A percentile compares a stretch with the other conserved stretches of the same genome.
phyloP scores from a whole-genome alignment of 2,113 vertebrate species.

The Pelecanus crispus region DNA sequence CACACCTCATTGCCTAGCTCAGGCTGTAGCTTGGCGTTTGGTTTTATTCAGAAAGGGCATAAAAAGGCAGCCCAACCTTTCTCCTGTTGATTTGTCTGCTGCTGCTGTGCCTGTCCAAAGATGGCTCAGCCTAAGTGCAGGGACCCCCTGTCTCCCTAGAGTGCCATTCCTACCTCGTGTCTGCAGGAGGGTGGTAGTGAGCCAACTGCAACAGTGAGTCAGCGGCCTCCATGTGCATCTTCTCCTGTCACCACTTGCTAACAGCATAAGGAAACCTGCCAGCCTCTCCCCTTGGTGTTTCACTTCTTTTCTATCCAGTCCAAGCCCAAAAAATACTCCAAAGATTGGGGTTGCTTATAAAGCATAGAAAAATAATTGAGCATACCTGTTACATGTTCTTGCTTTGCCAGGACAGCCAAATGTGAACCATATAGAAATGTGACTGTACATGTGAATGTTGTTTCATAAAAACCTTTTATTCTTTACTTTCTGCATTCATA shows the following conservation, averaged over 20 bases:
- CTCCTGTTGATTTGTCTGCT: neutral
- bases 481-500: neutral
- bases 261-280: neutral
- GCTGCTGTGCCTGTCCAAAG: neutral
- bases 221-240: neutral
- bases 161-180: neutral
- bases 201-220: neutral
- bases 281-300: neutral
- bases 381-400: neutral
- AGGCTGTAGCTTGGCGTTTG: neutral
- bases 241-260: neutral
- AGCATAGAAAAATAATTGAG: neutral
- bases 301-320: neutral
- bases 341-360: neutral
- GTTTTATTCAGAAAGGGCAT: neutral
- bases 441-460: neutral
- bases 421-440: neutral
- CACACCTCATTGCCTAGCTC: accelerated
- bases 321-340: neutral
- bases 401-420: neutral
- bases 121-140: neutral
- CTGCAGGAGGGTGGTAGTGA: neutral
- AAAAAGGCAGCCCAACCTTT: neutral
- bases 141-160: neutral
- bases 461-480: neutral